These are phyloP conservation scores for Carollia perspicillata DNA, from an alignment of 2,113 vertebrate genomes.

Conservation along the genomic window DNA sequence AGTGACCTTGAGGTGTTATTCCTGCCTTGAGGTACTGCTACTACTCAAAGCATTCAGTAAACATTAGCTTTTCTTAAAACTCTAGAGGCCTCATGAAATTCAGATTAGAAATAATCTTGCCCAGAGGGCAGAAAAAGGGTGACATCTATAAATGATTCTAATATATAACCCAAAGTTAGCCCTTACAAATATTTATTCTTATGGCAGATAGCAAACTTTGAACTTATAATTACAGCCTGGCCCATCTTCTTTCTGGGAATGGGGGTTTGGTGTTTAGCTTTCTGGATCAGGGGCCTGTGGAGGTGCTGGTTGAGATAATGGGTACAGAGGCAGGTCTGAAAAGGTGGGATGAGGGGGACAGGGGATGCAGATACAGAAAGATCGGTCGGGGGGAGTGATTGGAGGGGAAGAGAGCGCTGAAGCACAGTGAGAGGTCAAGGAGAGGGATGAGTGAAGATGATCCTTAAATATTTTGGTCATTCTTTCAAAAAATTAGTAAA, in stretches of 20 bases:
- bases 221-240: neutral
- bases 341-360: neutral
- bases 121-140: neutral
- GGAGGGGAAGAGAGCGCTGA: neutral
- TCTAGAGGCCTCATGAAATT: constrained; percentile 47
- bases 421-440: neutral
- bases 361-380: neutral
- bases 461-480: neutral
- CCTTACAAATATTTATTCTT: constrained; percentile 29
- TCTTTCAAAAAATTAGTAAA: neutral
- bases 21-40: constrained; percentile 21
- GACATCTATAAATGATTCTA: constrained; percentile 35
- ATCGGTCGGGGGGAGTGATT: neutral
- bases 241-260: neutral
- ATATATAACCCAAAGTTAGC: neutral
- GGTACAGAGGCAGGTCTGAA: neutral
- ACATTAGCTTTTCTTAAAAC: constrained; percentile 24
- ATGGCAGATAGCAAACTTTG: neutral
- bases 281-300: neutral
- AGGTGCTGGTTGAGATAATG: neutral
- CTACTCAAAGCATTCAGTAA: constrained; percentile 27
- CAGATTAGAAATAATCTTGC: constrained; percentile 55
- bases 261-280: neutral
- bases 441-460: neutral
- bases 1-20: constrained; percentile 36